Base-by-base conservation (phyloP, 1,140 invertebrate species). In the Dreissena polymorpha region DNA sequence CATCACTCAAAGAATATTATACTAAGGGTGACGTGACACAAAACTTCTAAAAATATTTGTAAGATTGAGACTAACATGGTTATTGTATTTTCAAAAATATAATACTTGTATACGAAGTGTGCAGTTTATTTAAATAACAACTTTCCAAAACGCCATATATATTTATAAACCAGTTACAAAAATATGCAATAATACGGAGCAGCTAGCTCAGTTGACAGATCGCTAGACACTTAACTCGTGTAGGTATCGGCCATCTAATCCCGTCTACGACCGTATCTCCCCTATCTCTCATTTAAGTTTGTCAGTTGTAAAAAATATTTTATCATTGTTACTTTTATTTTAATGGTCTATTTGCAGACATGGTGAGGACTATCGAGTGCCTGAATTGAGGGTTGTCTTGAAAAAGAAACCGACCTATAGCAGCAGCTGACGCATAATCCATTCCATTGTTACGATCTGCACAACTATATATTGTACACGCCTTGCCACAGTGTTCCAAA, bases 351-450 rank as follows among this genome's bases (percentile, higher is more conserved):
- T 77, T 67, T 68, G 49, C 64, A 77, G 74, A 77, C n/a, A n/a
- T 68, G 63, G 74, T 77, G 25, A 63, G 74, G 25, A 49, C 60
- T 0, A 77, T 77, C 12, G 63, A 77, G 74, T 65, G 74, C 29
- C 49, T 73, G 55, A 25, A 64, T 64, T 80, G 64, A 68, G 49
- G 75, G 49, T 1, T 63, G 2, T 3, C 21, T 21, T 21, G 63
- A 29, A 5, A 25, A 73, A 21, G 53, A 23, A 53, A 39, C 16
- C 14, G 69, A 10, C 16, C 29, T 10, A 29, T 29, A 49, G 49
- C 13, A 0, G 13, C 8, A 50, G 27, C 23, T 39, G 27, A 14
- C 8, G 69, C 39, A 39, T 39, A 39, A 39, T 39, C 39, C 39
- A 39, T 39, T 39, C 39, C 39, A 39, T 39, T 39, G 39, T 39